Percentiles rank a stretch among this genome's conserved stretches.
phyloP scores from a whole-genome alignment of 2,113 vertebrate species.

The Psettodes erumei region DNA sequence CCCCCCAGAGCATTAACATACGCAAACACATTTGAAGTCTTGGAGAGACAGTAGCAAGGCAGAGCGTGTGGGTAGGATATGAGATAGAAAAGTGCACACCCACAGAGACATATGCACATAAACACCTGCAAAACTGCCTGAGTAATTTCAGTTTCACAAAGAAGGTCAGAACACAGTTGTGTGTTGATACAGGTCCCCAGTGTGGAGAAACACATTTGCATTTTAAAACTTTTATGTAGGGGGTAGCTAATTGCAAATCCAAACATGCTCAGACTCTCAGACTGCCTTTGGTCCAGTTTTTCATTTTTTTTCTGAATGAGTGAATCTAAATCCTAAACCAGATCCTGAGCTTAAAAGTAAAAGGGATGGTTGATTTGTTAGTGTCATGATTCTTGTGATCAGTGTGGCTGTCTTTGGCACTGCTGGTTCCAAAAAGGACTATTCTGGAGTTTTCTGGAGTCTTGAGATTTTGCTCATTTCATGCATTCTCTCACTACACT shows the following conservation, averaged over 20 bases:
- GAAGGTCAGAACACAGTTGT: slow-evolving; percentile 57
- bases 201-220: slow-evolving; percentile 55
- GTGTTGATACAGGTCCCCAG: slow-evolving; percentile 45
- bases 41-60: slow-evolving; percentile 58
- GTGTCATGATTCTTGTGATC: too few relatives aligned
- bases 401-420: background rate
- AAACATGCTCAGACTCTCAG: slow-evolving; percentile 45
- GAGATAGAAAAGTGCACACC: slow-evolving; percentile 55
- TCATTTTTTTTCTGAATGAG: too few relatives aligned
- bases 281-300: slow-evolving; percentile 25
- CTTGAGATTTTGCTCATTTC: background rate
- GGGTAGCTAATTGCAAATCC: slow-evolving; percentile 59
- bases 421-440: background rate
- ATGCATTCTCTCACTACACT: background rate
- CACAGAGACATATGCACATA: slow-evolving; percentile 53
- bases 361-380: background rate
- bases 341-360: background rate
- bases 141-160: slow-evolving; percentile 53
- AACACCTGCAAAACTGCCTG: slow-evolving; percentile 59
- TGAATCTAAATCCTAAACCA: background rate
- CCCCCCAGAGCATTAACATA: slow-evolving; percentile 57
- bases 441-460: background rate
- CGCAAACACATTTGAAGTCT: slow-evolving; percentile 63
- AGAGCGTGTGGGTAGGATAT: slow-evolving; percentile 63
- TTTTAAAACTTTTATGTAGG: slow-evolving; percentile 48